Base-by-base conservation (phyloP, 1,140 invertebrate species). In the Ptiloglossa arizonensis region DNA sequence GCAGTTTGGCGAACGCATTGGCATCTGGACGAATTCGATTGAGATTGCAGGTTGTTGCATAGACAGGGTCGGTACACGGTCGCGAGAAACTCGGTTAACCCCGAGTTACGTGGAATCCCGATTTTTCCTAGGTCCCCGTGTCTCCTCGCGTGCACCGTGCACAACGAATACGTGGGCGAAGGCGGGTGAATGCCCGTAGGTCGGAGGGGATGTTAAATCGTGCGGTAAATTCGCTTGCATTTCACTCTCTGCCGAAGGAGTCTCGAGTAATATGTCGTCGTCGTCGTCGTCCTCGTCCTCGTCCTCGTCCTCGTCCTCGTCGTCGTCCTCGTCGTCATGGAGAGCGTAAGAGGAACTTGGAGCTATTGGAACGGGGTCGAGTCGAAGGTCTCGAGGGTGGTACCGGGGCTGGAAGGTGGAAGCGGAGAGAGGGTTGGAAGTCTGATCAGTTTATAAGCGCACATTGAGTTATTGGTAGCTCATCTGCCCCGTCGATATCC, bases 391-490 rank as follows among this genome's bases (percentile, higher is more conserved):
- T 81, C 52, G 76, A 66, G 24, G 60, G 48, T 44, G 50, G 29
- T 22, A 32, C 32, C 52, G 70, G 71, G 71, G 69, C 67, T 35
- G 74, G 78, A 50, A 27, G 29, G 46, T 72, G 56, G 56, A 64
- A n/a, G 44, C 15, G 66, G 70, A 66, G 80, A 76, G 84, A 66
- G 80, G 75, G 74, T 71, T 79, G 79, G 79, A 84, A 87, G 89
- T 90, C 89, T 90, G 89, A 89, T 89, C 88, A 90, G 89, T 90
- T 90, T 90, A 90, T 89, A 90, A 90, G 89, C 89, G 89, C 87
- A 90, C 89, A 90, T 90, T 90, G 89, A 90, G 88, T 89, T 90
- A 90, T 90, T 89, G 89, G 88, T 90, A 90, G 88, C 89, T 90
- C 89, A 90, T 90, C 89, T 90, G 85, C 86, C 86, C 79, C 81